Base-by-base conservation (phyloP, 2,797 vertebrate species). In the Calcarius lapponicus region DNA sequence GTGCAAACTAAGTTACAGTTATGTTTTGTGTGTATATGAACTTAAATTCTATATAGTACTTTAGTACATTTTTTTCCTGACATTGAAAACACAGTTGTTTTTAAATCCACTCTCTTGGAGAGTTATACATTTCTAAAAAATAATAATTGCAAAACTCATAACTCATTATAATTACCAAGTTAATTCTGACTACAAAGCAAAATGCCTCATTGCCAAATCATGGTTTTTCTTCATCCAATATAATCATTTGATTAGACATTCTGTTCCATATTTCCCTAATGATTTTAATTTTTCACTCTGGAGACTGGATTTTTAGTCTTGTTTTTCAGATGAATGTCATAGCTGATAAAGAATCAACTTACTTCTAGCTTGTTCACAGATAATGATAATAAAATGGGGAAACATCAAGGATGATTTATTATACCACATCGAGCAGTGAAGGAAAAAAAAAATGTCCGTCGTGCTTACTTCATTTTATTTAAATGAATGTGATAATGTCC, bases 341-440 rank as follows among this genome's bases (percentile, higher is more conserved):
- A 95, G 88, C 75, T 93, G 45, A 95, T 90, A 92, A 88, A 95
- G 51, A 95, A 91, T 89, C 94, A 96, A 84, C 89, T 89, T 90
- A 90, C 28, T 95, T 80, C 83, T 88, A 72, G 70, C 75, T 95
- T 92, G 78, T 84, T 95, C 92, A 92, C 60, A 88, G 80, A 92
- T 73, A 95, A 87, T 76, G 94, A 92, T 89, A 95, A 96, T 80
- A 92, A 96, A 96, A 94, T 86, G 79, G 48, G 57, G 61, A 90
- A 86, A 88, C 79, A 92, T 95, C 94, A 95, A 90, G 87, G 67
- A 95, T 95, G 89, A 96, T 95, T 94, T 95, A 96, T 96, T 96
- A 74, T 50, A 95, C 10, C 57, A 78, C 90, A 92, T 81, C 2
- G 58, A 86, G 70, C 79, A 90, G 57, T 54, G 71, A 89, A 89